These are phyloP conservation scores for Vanessa tameamea DNA, from an alignment of 1,140 invertebrate genomes.

Conservation along the genomic window DNA sequence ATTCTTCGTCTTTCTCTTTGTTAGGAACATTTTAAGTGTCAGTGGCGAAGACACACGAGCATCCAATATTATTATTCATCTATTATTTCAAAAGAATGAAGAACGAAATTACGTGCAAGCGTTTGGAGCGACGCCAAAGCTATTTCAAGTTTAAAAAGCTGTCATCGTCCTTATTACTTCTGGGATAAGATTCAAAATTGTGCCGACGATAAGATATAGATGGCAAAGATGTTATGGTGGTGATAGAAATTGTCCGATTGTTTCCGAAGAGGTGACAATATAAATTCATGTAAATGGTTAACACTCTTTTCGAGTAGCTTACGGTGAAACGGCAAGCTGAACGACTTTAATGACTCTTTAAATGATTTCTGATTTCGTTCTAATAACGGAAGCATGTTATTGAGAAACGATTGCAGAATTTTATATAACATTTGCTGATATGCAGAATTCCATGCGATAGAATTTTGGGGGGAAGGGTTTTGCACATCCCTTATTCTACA, in stretches of 20 bases:
- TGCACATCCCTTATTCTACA: too few relatives aligned
- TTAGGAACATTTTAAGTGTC: conserved; percentile 3
- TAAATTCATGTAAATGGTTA: conserved; percentile 50
- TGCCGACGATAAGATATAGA: not conserved
- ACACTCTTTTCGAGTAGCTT: conserved; percentile 55
- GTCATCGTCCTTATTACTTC: not conserved
- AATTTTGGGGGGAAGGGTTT: not conserved
- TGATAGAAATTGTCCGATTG: conserved; percentile 58
- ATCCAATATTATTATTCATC: conserved; percentile 52
- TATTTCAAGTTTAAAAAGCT: conserved; percentile 9
- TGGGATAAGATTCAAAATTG: not conserved
- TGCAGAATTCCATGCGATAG: not conserved
- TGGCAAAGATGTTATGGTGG: conserved; percentile 32
- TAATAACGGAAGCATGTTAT: not conserved
- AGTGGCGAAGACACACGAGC: conserved; percentile 37
- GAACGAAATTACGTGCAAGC: conserved; percentile 18
- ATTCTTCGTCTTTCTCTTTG: not conserved
- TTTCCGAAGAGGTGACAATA: conserved; percentile 68
- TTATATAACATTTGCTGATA: not conserved
- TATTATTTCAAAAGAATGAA: conserved; percentile 50
- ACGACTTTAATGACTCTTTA: conserved; percentile 55
- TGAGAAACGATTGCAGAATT: not conserved
- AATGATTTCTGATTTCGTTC: conserved; percentile 50
- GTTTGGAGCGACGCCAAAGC: conserved; percentile 10
- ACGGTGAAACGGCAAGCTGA: conserved; percentile 60